Conservation (phyloP, 2,888 invertebrate species). For the Bedellia somnulentella region DNA sequence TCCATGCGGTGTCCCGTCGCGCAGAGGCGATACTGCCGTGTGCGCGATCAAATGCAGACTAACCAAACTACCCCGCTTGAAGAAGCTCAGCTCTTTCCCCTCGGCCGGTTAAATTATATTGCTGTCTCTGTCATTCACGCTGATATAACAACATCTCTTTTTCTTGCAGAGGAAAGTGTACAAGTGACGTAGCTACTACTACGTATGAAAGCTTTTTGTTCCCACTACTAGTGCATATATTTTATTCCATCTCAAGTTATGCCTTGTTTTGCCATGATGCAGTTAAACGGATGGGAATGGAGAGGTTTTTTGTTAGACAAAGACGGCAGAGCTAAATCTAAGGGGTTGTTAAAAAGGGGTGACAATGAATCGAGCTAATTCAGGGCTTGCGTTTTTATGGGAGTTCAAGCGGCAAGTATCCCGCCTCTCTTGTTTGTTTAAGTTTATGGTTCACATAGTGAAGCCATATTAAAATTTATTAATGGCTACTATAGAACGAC, state of each 20-base stretch:
- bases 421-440: constrained; percentile 60
- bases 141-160: constrained; percentile 42
- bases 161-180: constrained; percentile 35
- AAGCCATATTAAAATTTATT: constrained; percentile 52
- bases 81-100: constrained; percentile 56
- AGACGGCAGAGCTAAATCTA: constrained; percentile 56
- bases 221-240: constrained; percentile 57
- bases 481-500: too few species aligned
- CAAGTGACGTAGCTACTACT: constrained; percentile 49
- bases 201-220: constrained; percentile 45
- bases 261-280: constrained; percentile 60
- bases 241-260: constrained; percentile 59
- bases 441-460: constrained; percentile 49
- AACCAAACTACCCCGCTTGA: constrained; percentile 51
- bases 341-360: constrained; percentile 59
- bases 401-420: constrained; percentile 54
- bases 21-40: constrained; percentile 36
- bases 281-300: constrained; percentile 60
- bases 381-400: constrained; percentile 57
- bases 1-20: too few species aligned
- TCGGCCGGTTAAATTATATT: constrained; percentile 53
- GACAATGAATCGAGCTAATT: constrained; percentile 61
- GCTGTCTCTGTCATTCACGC: constrained; percentile 36
- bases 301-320: constrained; percentile 60
- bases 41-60: constrained; percentile 56